phyloP scores from a whole-genome alignment of 2,797 vertebrate species.

The Eulemur coronatus region DNA sequence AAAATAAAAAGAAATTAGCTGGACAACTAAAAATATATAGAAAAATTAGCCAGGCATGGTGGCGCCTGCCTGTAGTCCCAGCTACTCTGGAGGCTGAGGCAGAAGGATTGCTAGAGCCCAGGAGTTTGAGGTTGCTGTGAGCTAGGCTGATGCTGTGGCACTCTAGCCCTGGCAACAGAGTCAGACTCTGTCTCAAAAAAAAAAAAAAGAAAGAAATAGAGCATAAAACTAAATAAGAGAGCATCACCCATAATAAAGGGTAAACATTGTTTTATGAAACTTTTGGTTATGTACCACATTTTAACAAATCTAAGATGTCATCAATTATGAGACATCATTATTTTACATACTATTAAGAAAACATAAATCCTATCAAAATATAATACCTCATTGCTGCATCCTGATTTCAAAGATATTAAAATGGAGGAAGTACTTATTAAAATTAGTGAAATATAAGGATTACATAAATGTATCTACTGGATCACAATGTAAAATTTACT shows the following conservation, averaged over 20 bases:
- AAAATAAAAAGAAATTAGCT: too few relatives aligned
- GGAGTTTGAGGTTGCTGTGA: too few relatives aligned
- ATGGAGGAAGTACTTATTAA: background rate
- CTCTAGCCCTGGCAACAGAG: too few relatives aligned
- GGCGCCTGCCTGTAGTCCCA: too few relatives aligned
- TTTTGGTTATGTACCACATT: background rate
- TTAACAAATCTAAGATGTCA: background rate
- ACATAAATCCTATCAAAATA: background rate
- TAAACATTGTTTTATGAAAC: background rate
- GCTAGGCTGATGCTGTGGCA: too few relatives aligned
- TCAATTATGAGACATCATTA: background rate
- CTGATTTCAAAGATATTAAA: background rate
- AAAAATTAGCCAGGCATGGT: too few relatives aligned
- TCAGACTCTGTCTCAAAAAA: too few relatives aligned
- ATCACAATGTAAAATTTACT: background rate
- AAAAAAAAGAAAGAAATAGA: too few relatives aligned
- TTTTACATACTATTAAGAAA: conserved; percentile 21
- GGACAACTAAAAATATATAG: too few relatives aligned
- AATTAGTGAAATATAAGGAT: background rate
- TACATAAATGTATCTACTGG: background rate
- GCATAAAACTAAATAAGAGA: background rate
- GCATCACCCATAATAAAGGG: background rate
- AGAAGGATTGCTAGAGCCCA: too few relatives aligned
- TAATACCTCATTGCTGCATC: background rate
- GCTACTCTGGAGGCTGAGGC: too few relatives aligned